These are phyloP conservation scores for Argyra leucocephala DNA, from an alignment of 2,888 invertebrate genomes.

Conservation along the genomic window DNA sequence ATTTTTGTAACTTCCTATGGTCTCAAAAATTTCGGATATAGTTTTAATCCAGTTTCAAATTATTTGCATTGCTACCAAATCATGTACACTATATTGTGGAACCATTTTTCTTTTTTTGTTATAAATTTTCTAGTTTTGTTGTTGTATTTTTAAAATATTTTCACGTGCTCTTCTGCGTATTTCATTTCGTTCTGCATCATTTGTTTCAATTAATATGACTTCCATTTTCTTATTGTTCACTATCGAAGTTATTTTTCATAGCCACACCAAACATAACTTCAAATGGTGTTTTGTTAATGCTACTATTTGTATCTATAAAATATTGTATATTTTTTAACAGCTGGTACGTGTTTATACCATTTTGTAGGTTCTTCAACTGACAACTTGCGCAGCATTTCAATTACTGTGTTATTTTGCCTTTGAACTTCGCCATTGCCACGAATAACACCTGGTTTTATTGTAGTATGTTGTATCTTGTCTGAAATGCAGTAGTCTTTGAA, in stretches of 20 bases:
- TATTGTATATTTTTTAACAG: constrained; percentile 23
- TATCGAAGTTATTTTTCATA: constrained; percentile 21
- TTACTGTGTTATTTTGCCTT: constrained; percentile 30
- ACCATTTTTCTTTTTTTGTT: constrained; percentile 17
- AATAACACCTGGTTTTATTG: constrained; percentile 26
- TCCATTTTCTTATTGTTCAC: too few species aligned
- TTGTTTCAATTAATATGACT: too few species aligned
- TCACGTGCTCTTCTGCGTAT: constrained; percentile 13
- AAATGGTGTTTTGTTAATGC: constrained; percentile 21
- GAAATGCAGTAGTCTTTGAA: neutral
- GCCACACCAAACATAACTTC: constrained; percentile 26
- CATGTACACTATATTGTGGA: constrained; percentile 14
- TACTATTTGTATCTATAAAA: constrained; percentile 21
- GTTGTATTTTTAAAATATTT: constrained; percentile 17
- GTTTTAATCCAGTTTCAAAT: constrained; percentile 20
- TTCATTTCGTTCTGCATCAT: constrained; percentile 10
- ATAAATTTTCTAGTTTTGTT: constrained; percentile 18
- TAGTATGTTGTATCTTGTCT: neutral
- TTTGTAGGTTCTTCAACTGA: constrained; percentile 30
- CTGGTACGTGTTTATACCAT: constrained; percentile 27
- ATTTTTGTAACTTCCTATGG: constrained; percentile 18
- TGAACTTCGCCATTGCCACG: constrained; percentile 36
- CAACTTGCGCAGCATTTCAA: constrained; percentile 32
- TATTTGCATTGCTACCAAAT: constrained; percentile 18
- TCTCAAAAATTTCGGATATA: constrained; percentile 18